Percentiles rank a stretch among this genome's conserved stretches.
phyloP scores from a whole-genome alignment of 1,140 invertebrate genomes.

The Chymomyza costata region DNA sequence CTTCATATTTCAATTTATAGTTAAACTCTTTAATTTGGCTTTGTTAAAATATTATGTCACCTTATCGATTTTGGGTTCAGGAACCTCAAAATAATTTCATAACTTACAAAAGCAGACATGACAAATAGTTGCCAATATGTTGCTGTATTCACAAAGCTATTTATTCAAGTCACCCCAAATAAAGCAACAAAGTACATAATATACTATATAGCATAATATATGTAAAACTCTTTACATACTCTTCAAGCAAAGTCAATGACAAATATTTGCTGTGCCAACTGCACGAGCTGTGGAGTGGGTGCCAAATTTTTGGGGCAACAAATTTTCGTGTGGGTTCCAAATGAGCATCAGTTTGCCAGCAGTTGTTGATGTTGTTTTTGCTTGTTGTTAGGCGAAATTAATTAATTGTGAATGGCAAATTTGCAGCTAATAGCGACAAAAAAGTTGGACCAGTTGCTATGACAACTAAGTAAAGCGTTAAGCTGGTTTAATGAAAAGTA shows the following conservation, averaged over 20 bases:
- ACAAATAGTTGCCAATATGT: conserved; percentile 25
- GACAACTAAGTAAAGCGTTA: conserved; percentile 10
- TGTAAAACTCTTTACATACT: conserved; percentile 52
- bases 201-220: conserved; percentile 31
- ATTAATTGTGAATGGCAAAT: conserved; percentile 68
- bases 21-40: no score
- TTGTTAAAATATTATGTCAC: no score
- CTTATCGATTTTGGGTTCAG: conserved; percentile 23
- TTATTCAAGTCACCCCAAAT: conserved; percentile 41
- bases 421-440: conserved; percentile 64
- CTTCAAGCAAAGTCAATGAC: conserved; percentile 27
- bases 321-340: no score
- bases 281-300: no score
- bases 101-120: conserved; percentile 39
- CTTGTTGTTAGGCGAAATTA: conserved; percentile 44
- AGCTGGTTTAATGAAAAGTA: conserved; percentile 8
- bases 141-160: conserved; percentile 35
- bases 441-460: conserved; percentile 44
- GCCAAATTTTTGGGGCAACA: no score
- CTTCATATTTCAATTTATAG: no score
- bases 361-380: conserved; percentile 13
- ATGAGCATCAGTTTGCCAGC: conserved; percentile 10
- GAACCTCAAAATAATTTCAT: conserved; percentile 47
- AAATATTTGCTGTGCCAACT: no score
- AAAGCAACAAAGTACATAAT: no score